Base-by-base conservation (phyloP, 2,113 vertebrate genomes). In the Hypanus sabinus region DNA sequence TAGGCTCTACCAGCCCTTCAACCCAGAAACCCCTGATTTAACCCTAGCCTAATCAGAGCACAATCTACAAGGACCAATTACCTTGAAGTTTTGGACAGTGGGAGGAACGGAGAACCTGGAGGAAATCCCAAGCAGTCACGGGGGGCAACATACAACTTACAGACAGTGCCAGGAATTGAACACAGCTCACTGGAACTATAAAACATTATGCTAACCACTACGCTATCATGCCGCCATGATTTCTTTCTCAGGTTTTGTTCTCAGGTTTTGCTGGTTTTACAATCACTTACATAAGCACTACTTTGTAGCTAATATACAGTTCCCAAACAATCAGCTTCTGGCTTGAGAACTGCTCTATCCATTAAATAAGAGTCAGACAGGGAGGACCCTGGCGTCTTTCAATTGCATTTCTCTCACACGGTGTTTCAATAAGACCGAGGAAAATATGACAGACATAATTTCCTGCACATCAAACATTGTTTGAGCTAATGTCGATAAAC, bases 401-500 rank as follows among this genome's bases (percentile, higher is more conserved):
- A 95, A 95, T 95, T 95, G 93, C 94, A 75, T 87, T 81, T 94
- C 73, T 94, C 76, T 94, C 11, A 94, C 94, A 95, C 38, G 0
- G 36, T 94, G 95, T 94, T 0, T 93, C 94, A 94, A 94, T 71
- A 94, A 73, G 70, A 73, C 85, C 93, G 94, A 94, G 95, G 95
- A 95, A 95, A 77, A 83, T 94, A 94, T 90, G 95, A 95, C 96
- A 95, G 94, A 94, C 95, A 94, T 93, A 94, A 95, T 96, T 96
- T 96, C 94, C 95, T 94, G 0, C 93, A 94, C 94, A 95, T 95
- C 95, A 96, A 95, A 95, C 0, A 0, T 87, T 75, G 95, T 95
- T 95, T 95, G 95, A 95, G 94, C 94, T 94, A 71, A 95, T 95
- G 95, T 95, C 94, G 95, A 96, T 96, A 96, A 96, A 95, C 94